Conservation (phyloP, 2,888 invertebrate species). For the Drosophila imparisetae region DNA sequence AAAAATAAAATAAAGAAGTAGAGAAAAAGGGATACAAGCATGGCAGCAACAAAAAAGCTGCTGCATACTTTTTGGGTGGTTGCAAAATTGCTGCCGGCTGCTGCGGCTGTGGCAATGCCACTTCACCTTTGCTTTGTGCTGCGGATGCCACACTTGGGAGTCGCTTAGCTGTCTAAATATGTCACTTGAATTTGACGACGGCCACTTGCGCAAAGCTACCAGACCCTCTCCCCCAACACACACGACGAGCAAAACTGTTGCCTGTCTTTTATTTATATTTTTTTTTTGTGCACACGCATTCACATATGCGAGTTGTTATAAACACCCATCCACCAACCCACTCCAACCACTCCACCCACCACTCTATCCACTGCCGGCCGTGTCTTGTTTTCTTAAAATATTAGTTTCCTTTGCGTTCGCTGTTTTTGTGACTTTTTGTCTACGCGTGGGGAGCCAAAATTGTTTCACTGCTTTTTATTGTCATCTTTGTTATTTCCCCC, state of each 20-base stretch:
- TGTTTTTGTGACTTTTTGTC: slow-evolving; percentile 39
- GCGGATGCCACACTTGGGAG: slow-evolving; percentile 67
- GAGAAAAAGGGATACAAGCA: slow-evolving; percentile 36
- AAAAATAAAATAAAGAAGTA: not conserved
- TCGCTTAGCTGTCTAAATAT: slow-evolving; percentile 80
- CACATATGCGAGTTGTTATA: slow-evolving; percentile 24
- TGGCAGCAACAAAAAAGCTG: slow-evolving; percentile 28
- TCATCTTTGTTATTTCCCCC: slow-evolving; percentile 73
- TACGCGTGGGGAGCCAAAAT: slow-evolving; percentile 52
- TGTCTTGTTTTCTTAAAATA: slow-evolving; percentile 80
- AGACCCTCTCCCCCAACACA: not conserved
- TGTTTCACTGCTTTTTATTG: slow-evolving; percentile 80
- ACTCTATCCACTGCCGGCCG: slow-evolving; percentile 35
- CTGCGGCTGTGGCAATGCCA: slow-evolving; percentile 50
- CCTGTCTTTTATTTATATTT: slow-evolving; percentile 29
- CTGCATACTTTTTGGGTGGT: slow-evolving; percentile 50
- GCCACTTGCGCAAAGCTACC: slow-evolving; percentile 65
- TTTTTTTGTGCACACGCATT: slow-evolving; percentile 30
- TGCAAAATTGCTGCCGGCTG: slow-evolving; percentile 67
- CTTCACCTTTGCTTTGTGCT: slow-evolving; percentile 70
- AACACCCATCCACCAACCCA: slow-evolving; percentile 27
- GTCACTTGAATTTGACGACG: slow-evolving; percentile 80
- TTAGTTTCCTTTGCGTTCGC: slow-evolving; percentile 70
- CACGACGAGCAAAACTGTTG: slow-evolving; percentile 58
- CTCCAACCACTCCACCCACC: slow-evolving; percentile 2